phyloP scores from a whole-genome alignment of 37 sponge, comb jelly and placozoan species.

The Theonella swinhoei region DNA sequence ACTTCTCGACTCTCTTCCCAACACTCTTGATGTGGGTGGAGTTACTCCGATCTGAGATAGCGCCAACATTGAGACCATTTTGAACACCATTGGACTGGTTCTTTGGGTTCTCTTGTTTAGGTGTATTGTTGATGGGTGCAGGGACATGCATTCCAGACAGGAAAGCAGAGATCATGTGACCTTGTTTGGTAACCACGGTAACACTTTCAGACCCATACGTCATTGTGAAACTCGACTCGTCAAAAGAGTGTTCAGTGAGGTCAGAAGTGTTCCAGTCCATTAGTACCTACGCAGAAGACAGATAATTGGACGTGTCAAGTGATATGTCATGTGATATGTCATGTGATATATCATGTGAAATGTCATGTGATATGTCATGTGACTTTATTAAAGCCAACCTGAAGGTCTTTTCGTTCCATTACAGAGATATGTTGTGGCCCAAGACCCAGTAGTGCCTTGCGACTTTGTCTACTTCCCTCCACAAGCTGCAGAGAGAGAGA shows the following conservation, averaged over 20 bases:
- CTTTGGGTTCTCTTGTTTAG: too few relatives aligned
- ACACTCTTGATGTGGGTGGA: too few relatives aligned
- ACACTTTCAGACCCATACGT: background rate
- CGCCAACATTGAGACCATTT: too few relatives aligned
- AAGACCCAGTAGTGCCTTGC: conserved; percentile 19
- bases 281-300: background rate
- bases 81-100: too few relatives aligned
- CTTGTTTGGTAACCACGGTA: conserved; percentile 5
- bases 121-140: too few relatives aligned
- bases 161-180: conserved; percentile 8
- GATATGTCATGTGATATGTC: too few relatives aligned
- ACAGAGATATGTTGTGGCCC: conserved; percentile 6
- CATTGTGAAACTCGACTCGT: background rate
- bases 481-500: background rate
- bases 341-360: too few relatives aligned
- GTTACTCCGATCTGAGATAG: too few relatives aligned
- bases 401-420: conserved; percentile 18
- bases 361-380: too few relatives aligned
- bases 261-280: background rate
- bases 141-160: conserved; percentile 5
- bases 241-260: background rate
- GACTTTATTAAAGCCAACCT: conserved; percentile 2
- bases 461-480: background rate
- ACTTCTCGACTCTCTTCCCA: too few relatives aligned
- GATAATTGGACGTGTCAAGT: background rate